Base-by-base conservation (phyloP, 2,888 invertebrate species). In the Noctua janthina region DNA sequence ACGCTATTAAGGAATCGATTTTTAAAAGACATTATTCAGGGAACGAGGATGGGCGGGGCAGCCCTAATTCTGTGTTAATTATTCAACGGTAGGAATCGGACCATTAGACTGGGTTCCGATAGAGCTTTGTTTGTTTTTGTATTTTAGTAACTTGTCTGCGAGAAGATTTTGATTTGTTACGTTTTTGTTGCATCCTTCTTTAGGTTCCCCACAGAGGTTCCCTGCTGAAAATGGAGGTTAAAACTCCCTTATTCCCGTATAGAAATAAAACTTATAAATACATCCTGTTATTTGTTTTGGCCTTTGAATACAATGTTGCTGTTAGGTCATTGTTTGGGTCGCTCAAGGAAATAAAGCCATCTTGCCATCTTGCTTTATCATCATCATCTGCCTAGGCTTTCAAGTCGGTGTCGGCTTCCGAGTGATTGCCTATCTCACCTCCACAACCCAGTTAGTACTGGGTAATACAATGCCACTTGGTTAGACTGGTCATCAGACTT, bases 21-120 rank as follows among this genome's bases (percentile, higher is more conserved):
- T 93, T 92, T 92, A 90, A 93, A 94, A 92, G 92, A 94, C 94
- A 94, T 95, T 94, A 94, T 92, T 92, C 90, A 90, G 90, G 92
- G 91, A 94, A 94, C 94, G 93, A 89, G 87, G 85, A 88, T 83
- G 83, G 92, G 80, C 29, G 84, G 85, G 87, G 81, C 79, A 88
- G 89, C 92, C 91, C 93, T 94, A 95, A 95, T 94, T 94, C 91
- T 88, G 92, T 93, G 94, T 95, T 95, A 95, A 96, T 95, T 95
- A 96, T 95, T 95, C 94, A 92, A 89, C 89, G 90, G 90, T 91
- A 88, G 90, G 92, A 91, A 93, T 93, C 90, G 90, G 91, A 85
- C 91, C 92, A 93, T 93, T 93, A 93, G 91, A 88, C 81, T 64
- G 69, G 29, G 74, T 80, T 74, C 70, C 43, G 76, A 77, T 74